Evolutionary conservation across 2,888 invertebrate species (phyloP).

Genomic region (Polyommatus icarus): DNA sequence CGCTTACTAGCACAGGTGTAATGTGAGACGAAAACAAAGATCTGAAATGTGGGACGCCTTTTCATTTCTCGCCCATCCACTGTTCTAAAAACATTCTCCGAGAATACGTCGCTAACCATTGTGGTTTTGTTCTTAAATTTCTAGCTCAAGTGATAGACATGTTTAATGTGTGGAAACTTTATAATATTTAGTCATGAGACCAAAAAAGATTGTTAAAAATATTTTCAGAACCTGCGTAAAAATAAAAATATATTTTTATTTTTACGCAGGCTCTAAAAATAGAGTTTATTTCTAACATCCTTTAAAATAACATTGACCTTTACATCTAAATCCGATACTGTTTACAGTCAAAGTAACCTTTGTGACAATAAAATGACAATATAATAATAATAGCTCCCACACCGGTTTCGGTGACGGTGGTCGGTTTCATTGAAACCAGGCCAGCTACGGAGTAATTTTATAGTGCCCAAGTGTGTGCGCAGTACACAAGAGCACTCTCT

Average conservation of each 20-base stretch:
- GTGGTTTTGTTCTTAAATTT: constrained; percentile 16
- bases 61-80: constrained; percentile 14
- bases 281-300: neutral
- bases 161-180: neutral
- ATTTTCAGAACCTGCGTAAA: too few species aligned
- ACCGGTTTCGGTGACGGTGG: too few species aligned
- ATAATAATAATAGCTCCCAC: too few species aligned
- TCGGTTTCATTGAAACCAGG: too few species aligned
- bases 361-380: too few species aligned
- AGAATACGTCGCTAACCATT: neutral
- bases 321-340: neutral
- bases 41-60: constrained; percentile 10
- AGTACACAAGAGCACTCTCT: too few species aligned
- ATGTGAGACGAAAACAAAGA: constrained; percentile 18
- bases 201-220: neutral
- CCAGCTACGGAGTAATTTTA: too few species aligned
- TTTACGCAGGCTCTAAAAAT: neutral
- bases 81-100: constrained; percentile 8
- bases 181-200: neutral
- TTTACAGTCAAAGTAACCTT: neutral
- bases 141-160: neutral
- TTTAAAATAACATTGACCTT: too few species aligned
- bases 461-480: too few species aligned
- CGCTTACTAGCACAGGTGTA: constrained; percentile 21
- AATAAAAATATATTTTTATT: neutral